These are phyloP conservation scores for Stratiomys singularior DNA, from an alignment of 2,888 invertebrate genomes.

Conservation along the genomic window DNA sequence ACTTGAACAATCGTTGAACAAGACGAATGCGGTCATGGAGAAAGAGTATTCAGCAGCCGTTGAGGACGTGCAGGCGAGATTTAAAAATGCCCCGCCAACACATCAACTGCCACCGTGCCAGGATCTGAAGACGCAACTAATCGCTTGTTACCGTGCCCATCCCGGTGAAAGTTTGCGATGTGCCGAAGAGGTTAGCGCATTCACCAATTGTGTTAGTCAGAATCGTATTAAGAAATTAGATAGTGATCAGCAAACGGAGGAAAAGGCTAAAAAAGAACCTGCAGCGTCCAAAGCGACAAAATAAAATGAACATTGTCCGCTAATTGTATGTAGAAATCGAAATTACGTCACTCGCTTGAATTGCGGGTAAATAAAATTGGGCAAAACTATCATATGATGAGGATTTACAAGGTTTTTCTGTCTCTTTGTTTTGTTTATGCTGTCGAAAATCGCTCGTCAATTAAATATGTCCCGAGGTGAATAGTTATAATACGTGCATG, in stretches of 20 bases:
- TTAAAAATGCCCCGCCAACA: slow-evolving; percentile 60
- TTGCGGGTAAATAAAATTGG: no score
- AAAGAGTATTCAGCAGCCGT: slow-evolving; percentile 70
- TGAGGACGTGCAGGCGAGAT: slow-evolving; percentile 63
- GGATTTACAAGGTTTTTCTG: no score
- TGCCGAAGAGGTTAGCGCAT: slow-evolving; percentile 70
- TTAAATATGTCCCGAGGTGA: no score
- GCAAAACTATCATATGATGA: no score
- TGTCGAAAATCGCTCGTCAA: no score
- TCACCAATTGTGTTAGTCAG: slow-evolving; percentile 71
- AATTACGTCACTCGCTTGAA: no score
- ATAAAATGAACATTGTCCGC: background rate
- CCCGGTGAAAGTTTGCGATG: slow-evolving; percentile 71
- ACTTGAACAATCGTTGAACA: slow-evolving; percentile 69
- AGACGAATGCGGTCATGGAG: slow-evolving; percentile 70
- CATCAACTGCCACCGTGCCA: slow-evolving; percentile 68
- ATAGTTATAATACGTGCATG: no score
- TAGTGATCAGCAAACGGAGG: background rate
- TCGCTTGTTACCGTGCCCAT: slow-evolving; percentile 71
- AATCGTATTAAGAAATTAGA: slow-evolving; percentile 67
- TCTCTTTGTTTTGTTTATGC: no score
- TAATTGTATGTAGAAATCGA: no score
- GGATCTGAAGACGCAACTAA: slow-evolving; percentile 68
- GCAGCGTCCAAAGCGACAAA: background rate
- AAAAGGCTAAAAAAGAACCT: background rate